Evolutionary conservation across 2,797 vertebrate species (phyloP).

Genomic region (Rhynchotus rufescens): DNA sequence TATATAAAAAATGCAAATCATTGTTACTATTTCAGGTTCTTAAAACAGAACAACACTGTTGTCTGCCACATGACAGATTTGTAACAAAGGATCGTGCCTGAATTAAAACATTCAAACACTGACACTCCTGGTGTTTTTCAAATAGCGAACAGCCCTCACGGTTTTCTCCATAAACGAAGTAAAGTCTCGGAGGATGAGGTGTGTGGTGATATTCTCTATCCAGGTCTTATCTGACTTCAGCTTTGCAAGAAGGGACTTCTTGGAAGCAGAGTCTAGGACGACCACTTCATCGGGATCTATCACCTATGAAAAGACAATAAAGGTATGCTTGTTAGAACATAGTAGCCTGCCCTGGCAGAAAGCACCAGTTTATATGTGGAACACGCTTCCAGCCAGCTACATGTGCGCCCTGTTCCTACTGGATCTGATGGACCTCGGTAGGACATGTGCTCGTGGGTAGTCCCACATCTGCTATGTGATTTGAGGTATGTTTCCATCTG

Average conservation of each 20-base stretch:
- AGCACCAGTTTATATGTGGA: neutral
- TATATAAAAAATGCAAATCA: slow-evolving; percentile 59
- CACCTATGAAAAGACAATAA: slow-evolving; percentile 75
- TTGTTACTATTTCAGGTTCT: slow-evolving; percentile 72
- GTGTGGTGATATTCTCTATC: slow-evolving; percentile 74
- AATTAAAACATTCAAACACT: slow-evolving; percentile 60
- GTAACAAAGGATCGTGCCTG: slow-evolving; percentile 63
- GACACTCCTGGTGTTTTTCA: slow-evolving; percentile 57
- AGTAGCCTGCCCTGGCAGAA: neutral
- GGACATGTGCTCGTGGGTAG: neutral
- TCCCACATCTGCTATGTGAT: neutral
- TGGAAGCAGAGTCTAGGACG: slow-evolving; percentile 37
- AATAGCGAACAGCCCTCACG: slow-evolving; percentile 70
- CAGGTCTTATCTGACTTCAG: slow-evolving; percentile 69
- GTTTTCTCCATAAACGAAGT: slow-evolving; percentile 81
- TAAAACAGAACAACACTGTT: slow-evolving; percentile 79
- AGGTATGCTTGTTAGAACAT: slow-evolving; percentile 1
- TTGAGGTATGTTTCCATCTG: neutral
- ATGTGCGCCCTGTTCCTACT: neutral
- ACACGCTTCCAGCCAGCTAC: neutral
- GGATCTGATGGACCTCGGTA: neutral
- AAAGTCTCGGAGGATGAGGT: slow-evolving; percentile 83
- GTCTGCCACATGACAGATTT: slow-evolving; percentile 74
- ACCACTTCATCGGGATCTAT: slow-evolving; percentile 34
- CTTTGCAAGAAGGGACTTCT: slow-evolving; percentile 51